Conservation (phyloP, 2,797 vertebrate species). For the Glyptemys insculpta region DNA sequence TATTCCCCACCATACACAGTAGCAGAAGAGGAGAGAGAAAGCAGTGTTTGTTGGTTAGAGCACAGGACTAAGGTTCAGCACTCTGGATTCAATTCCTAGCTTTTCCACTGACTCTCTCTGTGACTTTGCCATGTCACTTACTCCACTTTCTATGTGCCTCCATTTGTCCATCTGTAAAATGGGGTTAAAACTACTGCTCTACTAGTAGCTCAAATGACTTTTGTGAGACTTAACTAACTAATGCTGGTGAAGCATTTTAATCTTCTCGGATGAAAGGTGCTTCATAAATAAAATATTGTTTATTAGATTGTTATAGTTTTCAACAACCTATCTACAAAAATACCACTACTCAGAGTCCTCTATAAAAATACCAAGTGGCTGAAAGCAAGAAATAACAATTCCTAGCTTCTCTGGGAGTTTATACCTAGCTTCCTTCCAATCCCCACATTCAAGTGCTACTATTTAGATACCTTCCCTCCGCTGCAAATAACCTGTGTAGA, state of each 20-base stretch:
- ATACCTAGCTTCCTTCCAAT: slow-evolving; percentile 33
- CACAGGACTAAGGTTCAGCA: not conserved
- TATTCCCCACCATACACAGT: not conserved
- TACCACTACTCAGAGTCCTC: not conserved
- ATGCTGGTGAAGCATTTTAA: slow-evolving; percentile 12
- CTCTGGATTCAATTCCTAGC: not conserved
- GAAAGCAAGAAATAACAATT: slow-evolving; percentile 12
- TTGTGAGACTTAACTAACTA: not conserved
- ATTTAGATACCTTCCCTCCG: not conserved
- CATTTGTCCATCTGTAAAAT: not conserved
- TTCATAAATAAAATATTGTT: slow-evolving; percentile 31
- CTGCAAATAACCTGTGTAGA: not conserved
- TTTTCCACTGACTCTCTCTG: not conserved
- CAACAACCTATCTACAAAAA: not conserved
- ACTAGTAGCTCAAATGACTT: not conserved
- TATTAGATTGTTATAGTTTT: slow-evolving; percentile 41
- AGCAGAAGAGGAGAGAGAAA: not conserved
- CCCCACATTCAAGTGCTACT: not conserved
- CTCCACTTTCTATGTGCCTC: not conserved
- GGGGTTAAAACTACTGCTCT: slow-evolving; percentile 3
- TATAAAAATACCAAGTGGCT: slow-evolving; percentile 50
- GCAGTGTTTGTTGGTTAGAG: not conserved
- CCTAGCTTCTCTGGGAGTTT: slow-evolving; percentile 19
- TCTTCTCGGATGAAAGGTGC: slow-evolving; percentile 30
- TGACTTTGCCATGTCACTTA: not conserved